Evolutionary conservation across 1,140 invertebrate genomes (phyloP).

Genomic region (Saccostrea cuccullata): DNA sequence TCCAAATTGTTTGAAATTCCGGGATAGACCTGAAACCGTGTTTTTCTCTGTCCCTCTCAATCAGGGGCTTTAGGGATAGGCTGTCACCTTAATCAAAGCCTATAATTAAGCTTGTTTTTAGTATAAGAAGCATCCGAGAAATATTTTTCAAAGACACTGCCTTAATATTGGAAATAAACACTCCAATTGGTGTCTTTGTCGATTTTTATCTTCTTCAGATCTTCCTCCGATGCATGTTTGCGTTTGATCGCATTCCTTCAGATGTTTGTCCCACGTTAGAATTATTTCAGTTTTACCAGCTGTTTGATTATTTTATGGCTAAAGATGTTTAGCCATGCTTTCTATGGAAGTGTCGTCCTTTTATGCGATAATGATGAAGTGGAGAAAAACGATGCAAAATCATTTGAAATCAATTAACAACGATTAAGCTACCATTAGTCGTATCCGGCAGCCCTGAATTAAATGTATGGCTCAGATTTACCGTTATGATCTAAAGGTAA

Average conservation of each 20-base stretch:
- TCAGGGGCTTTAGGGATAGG: neutral
- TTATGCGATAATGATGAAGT: neutral
- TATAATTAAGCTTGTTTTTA: neutral
- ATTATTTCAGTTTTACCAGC: neutral
- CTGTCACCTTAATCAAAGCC: constrained; percentile 8
- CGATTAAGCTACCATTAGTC: constrained; percentile 5
- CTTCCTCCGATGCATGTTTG: constrained; percentile 9
- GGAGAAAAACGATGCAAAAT: constrained; percentile 11
- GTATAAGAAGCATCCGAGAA: neutral
- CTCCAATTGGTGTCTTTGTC: neutral
- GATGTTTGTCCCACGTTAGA: neutral
- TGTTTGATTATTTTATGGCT: neutral
- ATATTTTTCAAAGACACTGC: neutral
- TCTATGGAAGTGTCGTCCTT: constrained; percentile 7
- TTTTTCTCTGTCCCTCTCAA: constrained; percentile 15
- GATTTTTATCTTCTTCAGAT: neutral
- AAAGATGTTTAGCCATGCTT: constrained; percentile 21
- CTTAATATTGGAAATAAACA: constrained; percentile 19
- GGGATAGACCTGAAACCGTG: neutral
- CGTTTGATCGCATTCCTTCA: constrained; percentile 10
- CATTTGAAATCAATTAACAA: constrained; percentile 14
- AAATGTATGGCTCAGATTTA: neutral
- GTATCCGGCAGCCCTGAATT: neutral
- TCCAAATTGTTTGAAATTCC: constrained; percentile 12
- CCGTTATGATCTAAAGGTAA: constrained; percentile 9